Evolutionary conservation across 2,888 invertebrate genomes (phyloP), one percentile per base, ranked within the genome.

Genomic region (Plebejus argus): DNA sequence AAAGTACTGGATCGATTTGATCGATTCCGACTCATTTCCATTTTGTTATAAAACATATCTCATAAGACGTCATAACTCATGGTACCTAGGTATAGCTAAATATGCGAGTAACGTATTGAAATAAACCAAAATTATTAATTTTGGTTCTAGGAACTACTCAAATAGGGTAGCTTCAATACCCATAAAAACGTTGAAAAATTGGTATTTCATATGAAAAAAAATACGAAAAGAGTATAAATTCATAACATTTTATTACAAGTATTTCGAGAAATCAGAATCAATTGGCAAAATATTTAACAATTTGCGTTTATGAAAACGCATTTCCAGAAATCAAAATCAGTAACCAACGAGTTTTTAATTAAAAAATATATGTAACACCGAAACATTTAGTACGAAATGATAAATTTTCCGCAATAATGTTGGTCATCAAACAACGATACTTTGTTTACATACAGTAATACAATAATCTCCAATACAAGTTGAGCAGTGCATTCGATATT

Each of bases 381-480:
- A 45, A 45, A 10, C 10, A 45, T 45, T 45, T 45, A 12, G 45
- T 45, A 45, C 0, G 23, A 8, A 66, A n/a, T n/a, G 7, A 56
- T 56, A n/a, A 56, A 20, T 58, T 20, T 10, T n/a, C 58, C 20
- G 10, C 58, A 23, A 61, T 61, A n/a, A 61, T 61, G 61, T 23
- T 12, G 23, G 23, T 23, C 12, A 12, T 23, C 61, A n/a, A 23
- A 58, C 10, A 58, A 58, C 20, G 58, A n/a, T n/a, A n/a, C 6
- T 23, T 1, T 66, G 66, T 33, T 66, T 66, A 66, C 61, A 66
- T 18, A 66, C 6, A 28, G 28, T 33, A 33, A 66, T 18, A 7
- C 66, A 66, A 66, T 33, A 66, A 33, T 33, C 61, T 61, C 66
- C 28, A 66, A 66, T 66, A 66, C 15, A 66, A 66, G 66, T 33